A percentile compares a stretch with the other conserved stretches of the same genome.
Evolutionary conservation across 2,113 vertebrate species (phyloP).

Genomic region (Ibidorhyncha struthersii): DNA sequence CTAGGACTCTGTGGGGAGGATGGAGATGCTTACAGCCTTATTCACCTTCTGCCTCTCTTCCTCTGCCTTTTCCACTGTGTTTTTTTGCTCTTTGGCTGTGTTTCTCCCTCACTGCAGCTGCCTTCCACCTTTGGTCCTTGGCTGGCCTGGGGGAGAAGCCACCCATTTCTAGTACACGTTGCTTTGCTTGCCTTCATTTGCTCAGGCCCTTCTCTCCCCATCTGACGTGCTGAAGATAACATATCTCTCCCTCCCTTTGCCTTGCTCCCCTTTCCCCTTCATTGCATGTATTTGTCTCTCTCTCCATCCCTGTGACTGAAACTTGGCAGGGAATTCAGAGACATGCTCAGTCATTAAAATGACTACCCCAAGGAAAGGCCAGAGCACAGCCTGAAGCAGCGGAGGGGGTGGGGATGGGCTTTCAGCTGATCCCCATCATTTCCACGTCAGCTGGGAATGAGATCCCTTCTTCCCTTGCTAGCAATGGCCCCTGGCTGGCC

Average conservation of each 20-base stretch:
- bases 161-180: neutral
- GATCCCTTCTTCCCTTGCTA: neutral
- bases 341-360: neutral
- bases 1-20: neutral
- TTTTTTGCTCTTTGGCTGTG: neutral
- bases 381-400: neutral
- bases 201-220: neutral
- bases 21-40: neutral
- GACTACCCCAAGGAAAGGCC: neutral
- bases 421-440: neutral
- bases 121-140: neutral
- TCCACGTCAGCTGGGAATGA: neutral
- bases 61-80: neutral
- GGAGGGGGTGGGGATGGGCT: neutral
- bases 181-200: neutral
- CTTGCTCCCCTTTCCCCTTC: neutral
- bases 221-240: neutral
- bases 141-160: neutral
- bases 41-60: neutral
- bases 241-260: neutral
- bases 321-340: conserved; percentile 22
- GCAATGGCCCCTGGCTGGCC: neutral
- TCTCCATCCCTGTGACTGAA: conserved; percentile 19
- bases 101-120: neutral
- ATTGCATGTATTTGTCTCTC: neutral